phyloP scores from a whole-genome alignment of 2,888 invertebrate genomes.

The Therioaphis trifolii region DNA sequence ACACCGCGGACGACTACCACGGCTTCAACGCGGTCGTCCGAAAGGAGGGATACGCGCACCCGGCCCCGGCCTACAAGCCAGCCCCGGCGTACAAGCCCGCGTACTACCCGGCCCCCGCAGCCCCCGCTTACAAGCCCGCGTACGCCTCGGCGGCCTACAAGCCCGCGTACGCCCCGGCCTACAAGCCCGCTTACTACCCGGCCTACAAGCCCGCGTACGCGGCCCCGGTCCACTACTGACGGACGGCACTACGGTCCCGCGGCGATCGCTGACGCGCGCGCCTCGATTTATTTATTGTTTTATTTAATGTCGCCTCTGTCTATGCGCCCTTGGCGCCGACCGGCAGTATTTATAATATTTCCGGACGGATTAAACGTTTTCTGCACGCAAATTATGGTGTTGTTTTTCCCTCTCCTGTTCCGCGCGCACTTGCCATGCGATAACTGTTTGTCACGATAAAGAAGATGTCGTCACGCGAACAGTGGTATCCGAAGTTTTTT shows the following conservation, averaged over 20 bases:
- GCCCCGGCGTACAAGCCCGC: background rate
- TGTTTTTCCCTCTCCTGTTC: background rate
- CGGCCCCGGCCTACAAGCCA: background rate
- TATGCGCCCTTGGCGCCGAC: no score
- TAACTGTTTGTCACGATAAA: no score
- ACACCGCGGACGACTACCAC: slow-evolving; percentile 56
- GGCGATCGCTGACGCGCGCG: no score
- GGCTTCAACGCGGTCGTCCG: slow-evolving; percentile 62
- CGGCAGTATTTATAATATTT: background rate
- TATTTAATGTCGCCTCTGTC: background rate
- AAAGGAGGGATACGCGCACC: slow-evolving; percentile 41
- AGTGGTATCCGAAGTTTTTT: no score
- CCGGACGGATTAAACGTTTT: background rate
- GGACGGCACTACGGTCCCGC: no score
- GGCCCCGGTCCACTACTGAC: no score
- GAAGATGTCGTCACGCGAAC: no score
- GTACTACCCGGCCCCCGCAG: background rate
- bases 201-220: slow-evolving; percentile 18
- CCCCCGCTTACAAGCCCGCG: background rate
- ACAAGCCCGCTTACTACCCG: background rate
- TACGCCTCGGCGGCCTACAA: background rate
- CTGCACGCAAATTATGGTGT: background rate
- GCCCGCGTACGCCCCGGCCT: background rate
- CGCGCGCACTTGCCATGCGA: no score
- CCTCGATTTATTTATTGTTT: background rate